phyloP scores from a whole-genome alignment of 2,888 invertebrate species.

The Omphaloscelis lunosa region DNA sequence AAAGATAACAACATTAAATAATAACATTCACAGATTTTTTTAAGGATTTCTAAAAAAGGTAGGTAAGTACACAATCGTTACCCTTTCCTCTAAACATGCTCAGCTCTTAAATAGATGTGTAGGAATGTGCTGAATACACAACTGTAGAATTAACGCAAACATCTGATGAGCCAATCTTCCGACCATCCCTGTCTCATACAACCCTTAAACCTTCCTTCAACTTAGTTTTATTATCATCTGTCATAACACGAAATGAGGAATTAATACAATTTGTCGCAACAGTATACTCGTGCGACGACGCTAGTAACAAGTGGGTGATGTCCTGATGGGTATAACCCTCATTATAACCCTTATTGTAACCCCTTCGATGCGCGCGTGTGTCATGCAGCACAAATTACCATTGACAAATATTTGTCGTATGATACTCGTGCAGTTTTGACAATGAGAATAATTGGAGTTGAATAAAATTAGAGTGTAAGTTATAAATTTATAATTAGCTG shows the following conservation, averaged over 20 bases:
- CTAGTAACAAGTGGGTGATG: constrained; percentile 38
- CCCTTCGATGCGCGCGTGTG: constrained; percentile 58
- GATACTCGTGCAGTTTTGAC: constrained; percentile 47
- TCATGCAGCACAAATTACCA: constrained; percentile 56
- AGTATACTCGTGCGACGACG: constrained; percentile 74
- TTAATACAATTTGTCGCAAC: constrained; percentile 74
- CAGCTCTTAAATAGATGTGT: too few relatives aligned
- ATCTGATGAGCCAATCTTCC: too few relatives aligned
- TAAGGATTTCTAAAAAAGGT: too few relatives aligned
- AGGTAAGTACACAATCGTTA: too few relatives aligned
- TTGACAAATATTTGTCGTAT: constrained; percentile 58
- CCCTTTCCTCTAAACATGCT: too few relatives aligned
- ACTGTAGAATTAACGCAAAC: too few relatives aligned
- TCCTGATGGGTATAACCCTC: constrained; percentile 14
- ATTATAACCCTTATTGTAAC: constrained; percentile 36
- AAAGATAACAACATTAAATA: too few relatives aligned
- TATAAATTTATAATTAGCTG: background rate
- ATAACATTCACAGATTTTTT: too few relatives aligned
- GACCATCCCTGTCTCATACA: background rate
- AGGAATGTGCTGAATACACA: too few relatives aligned
- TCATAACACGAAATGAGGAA: constrained; percentile 62
- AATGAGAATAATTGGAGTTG: constrained; percentile 34
- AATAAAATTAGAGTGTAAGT: background rate
- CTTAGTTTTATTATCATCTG: constrained; percentile 51
- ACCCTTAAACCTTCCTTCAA: background rate